Evolutionary conservation across 2,888 invertebrate genomes (phyloP).

Genomic region (Agonopterix subpropinquella): DNA sequence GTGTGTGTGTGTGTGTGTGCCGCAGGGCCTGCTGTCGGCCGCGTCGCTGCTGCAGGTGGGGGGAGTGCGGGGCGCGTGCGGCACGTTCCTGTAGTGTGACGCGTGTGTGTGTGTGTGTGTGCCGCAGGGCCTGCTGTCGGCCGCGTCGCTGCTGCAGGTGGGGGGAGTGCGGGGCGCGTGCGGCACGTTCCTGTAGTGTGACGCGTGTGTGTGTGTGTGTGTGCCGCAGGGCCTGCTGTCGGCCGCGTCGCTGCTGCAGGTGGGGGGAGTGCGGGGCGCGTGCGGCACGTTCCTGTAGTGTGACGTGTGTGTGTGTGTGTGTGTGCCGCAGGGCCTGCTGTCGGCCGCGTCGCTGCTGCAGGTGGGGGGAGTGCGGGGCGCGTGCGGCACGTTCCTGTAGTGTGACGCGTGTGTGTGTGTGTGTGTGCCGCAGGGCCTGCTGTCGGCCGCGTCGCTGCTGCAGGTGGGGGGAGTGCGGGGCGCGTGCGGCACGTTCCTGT

Average conservation of each 20-base stretch:
- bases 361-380: constrained; percentile 84
- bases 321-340: constrained; percentile 91
- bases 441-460: constrained; percentile 90
- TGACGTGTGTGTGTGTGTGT: constrained; percentile 84
- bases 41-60: too few relatives aligned
- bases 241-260: constrained; percentile 87
- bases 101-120: too few relatives aligned
- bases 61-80: too few relatives aligned
- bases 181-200: constrained; percentile 34
- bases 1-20: too few relatives aligned
- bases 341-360: constrained; percentile 89
- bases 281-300: constrained; percentile 92
- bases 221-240: constrained; percentile 92
- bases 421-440: constrained; percentile 91
- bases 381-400: constrained; percentile 91
- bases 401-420: constrained; percentile 81
- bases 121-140: constrained; percentile 69
- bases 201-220: constrained; percentile 87
- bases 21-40: too few relatives aligned
- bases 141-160: constrained; percentile 66
- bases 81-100: too few relatives aligned
- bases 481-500: constrained; percentile 93
- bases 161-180: constrained; percentile 80
- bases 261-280: constrained; percentile 84
- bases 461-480: constrained; percentile 84